phyloP scores from a whole-genome alignment of 2,113 vertebrate genomes.

The Scopus umbretta region DNA sequence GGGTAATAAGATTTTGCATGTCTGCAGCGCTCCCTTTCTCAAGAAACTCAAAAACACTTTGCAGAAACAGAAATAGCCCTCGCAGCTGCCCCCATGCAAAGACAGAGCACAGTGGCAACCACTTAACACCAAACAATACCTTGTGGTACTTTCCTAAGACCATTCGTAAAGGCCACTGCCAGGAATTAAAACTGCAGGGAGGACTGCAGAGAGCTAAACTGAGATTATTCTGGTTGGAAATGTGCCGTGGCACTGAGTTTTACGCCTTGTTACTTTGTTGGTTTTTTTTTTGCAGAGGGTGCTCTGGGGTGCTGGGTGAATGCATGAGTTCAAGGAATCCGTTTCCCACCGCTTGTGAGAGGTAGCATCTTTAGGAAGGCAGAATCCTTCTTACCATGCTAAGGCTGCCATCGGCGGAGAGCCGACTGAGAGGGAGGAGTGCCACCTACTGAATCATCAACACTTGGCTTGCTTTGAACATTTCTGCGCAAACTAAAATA shows the following conservation, averaged over 20 bases:
- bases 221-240: neutral
- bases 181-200: neutral
- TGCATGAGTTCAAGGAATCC: fast-evolving
- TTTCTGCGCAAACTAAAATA: neutral
- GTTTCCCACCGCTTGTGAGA: fast-evolving
- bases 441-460: conserved; percentile 37
- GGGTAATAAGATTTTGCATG: neutral
- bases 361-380: neutral
- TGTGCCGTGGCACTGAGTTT: fast-evolving
- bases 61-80: neutral
- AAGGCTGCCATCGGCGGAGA: neutral
- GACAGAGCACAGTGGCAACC: neutral
- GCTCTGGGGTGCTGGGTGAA: neutral
- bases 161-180: neutral
- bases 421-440: neutral
- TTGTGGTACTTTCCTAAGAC: fast-evolving
- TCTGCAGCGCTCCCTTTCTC: neutral
- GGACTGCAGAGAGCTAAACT: neutral
- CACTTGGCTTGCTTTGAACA: neutral
- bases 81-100: neutral
- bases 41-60: neutral
- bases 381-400: fast-evolving
- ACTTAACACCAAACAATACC: neutral
- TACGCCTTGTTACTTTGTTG: neutral
- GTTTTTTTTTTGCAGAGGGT: neutral